phyloP scores from a whole-genome alignment of 1,140 invertebrate genomes.

The Sycophila sp. region DNA sequence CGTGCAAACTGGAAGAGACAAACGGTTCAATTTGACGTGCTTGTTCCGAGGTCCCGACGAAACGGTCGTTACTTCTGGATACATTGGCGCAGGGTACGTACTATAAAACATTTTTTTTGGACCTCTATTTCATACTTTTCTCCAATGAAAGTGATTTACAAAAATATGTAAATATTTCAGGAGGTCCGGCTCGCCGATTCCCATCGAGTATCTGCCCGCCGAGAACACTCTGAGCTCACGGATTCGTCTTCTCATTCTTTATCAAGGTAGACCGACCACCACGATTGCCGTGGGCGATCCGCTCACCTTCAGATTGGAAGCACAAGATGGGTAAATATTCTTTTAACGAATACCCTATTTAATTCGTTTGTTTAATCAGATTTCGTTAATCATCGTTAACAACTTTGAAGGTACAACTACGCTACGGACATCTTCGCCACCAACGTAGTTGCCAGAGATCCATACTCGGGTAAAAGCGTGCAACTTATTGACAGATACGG shows the following conservation, averaged over 20 bases:
- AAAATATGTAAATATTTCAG: slow-evolving; percentile 45
- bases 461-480: slow-evolving; percentile 88
- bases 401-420: slow-evolving; percentile 76
- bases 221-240: slow-evolving; percentile 90
- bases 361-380: too few species aligned
- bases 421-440: slow-evolving; percentile 91
- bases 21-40: slow-evolving; percentile 91
- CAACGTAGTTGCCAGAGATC: slow-evolving; percentile 92
- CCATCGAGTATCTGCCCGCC: slow-evolving; percentile 89
- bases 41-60: slow-evolving; percentile 90
- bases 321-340: slow-evolving; percentile 76
- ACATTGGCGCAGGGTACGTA: slow-evolving; percentile 89
- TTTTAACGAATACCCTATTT: slow-evolving; percentile 6
- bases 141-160: background rate
- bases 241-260: slow-evolving; percentile 85
- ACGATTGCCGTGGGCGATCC: slow-evolving; percentile 95
- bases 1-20: slow-evolving; percentile 90
- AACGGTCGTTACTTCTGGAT: slow-evolving; percentile 91
- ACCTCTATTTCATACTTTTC: background rate
- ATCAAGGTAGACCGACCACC: slow-evolving; percentile 89
- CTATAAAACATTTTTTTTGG: too few species aligned
- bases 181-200: slow-evolving; percentile 88
- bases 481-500: slow-evolving; percentile 90
- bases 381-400: too few species aligned
- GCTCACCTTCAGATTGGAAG: slow-evolving; percentile 87